Base-by-base conservation (phyloP, 37 sponge, comb jelly and placozoan genomes). In the Chondrosia reniformis region DNA sequence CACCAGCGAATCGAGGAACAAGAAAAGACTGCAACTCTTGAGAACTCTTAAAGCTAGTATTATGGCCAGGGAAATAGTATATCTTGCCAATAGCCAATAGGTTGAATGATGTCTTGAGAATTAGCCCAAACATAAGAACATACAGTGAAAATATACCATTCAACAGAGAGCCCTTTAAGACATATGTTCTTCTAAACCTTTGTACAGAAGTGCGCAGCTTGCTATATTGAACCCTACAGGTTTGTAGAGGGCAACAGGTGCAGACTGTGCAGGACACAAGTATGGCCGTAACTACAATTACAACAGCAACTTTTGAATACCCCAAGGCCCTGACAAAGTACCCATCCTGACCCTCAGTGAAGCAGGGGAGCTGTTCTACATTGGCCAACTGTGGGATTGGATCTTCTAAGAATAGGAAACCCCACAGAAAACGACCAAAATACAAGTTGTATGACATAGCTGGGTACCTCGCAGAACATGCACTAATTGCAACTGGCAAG, bases 341-440 rank as follows among this genome's bases (percentile, higher is more conserved):
- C 2, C 44, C 44, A 69, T 36, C 44, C 15, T 69, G 72, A 15
- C 15, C 8, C 24, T 40, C 6, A 21, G 40, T 40, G 21, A 69
- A 69, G 9, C 72, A 69, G 41, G 72, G 72, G 15, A 69, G 41
- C 21, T 24, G 22, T 1, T 40, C 36, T 24, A 69, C 72, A 17
- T 36, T 36, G n/a, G 42, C 41, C n/a, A 69, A 22, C 22, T 69
- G 44, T 25, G 24, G 40, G 41, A 69, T 17, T 3, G 37, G 31
- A 25, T 69, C 42, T 24, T 39, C 41, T 5, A 69, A 44, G 24
- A 44, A 39, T 6, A 69, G n/a, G 4, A 37, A 39, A n/a, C 72
- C 72, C 72, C 72, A 69, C 22, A 69, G 24, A 69, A 69, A 39
- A n/a, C 36, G 31, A 10, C 72, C 72, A 39, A 34, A 69, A 13